These are phyloP conservation scores for Platyscapa corneri DNA, from an alignment of 1,140 invertebrate species.

Conservation along the genomic window DNA sequence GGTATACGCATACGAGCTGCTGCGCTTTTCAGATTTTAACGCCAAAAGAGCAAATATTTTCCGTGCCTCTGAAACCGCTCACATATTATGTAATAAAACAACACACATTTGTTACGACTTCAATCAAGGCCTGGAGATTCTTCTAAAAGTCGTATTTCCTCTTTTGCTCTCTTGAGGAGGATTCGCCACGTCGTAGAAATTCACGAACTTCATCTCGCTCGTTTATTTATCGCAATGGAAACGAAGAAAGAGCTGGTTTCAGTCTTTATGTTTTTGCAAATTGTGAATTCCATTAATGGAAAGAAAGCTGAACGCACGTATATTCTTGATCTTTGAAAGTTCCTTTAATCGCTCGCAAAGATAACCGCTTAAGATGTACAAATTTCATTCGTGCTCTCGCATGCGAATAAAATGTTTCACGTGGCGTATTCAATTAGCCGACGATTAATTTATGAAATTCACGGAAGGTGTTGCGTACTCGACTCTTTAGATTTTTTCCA, in stretches of 20 bases:
- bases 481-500: not conserved
- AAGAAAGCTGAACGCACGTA: too few relatives aligned
- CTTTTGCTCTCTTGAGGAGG: not conserved
- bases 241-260: too few relatives aligned
- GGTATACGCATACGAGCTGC: not conserved
- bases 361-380: not conserved
- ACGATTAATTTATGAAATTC: conserved; percentile 1
- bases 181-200: not conserved
- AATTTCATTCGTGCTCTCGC: not conserved
- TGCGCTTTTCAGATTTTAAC: conserved; percentile 49
- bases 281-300: too few relatives aligned
- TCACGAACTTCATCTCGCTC: not conserved
- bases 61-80: conserved; percentile 53
- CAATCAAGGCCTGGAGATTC: conserved; percentile 10
- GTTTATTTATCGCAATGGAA: not conserved
- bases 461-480: not conserved
- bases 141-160: conserved; percentile 3
- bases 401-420: not conserved
- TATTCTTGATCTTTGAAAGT: too few relatives aligned
- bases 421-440: not conserved
- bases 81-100: conserved; percentile 64
- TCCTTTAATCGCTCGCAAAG: not conserved
- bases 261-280: too few relatives aligned
- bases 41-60: conserved; percentile 46
- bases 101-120: conserved; percentile 49